These are phyloP conservation scores for Cavia aperea DNA, from an alignment of 2,113 vertebrate species.

Conservation along the genomic window DNA sequence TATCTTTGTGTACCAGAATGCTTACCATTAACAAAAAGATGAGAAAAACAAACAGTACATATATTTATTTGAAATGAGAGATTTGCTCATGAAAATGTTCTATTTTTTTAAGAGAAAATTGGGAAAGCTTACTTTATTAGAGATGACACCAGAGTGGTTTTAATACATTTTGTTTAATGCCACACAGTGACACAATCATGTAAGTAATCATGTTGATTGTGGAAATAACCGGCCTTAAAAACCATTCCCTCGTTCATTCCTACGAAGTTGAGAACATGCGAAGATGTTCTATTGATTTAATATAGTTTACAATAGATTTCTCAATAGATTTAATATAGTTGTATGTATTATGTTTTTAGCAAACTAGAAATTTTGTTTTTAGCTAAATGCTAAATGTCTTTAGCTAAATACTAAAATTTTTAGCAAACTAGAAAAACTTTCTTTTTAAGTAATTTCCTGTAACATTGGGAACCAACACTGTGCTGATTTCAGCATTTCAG, in stretches of 20 bases:
- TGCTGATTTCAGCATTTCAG: constrained; percentile 28
- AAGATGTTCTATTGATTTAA: constrained; percentile 11
- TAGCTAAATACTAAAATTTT: background rate
- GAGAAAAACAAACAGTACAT: background rate
- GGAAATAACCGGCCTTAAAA: constrained; percentile 4
- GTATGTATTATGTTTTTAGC: background rate
- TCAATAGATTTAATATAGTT: constrained; percentile 3
- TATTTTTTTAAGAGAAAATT: constrained; percentile 40
- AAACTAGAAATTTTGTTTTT: background rate
- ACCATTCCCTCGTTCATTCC: background rate
- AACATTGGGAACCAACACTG: background rate
- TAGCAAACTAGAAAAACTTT: constrained; percentile 9
- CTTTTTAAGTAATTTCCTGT: background rate
- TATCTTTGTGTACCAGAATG: background rate
- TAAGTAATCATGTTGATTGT: background rate
- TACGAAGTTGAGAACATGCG: background rate
- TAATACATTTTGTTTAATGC: background rate
- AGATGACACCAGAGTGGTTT: background rate
- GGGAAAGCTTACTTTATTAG: background rate
- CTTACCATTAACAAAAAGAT: background rate
- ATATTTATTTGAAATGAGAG: constrained; percentile 32
- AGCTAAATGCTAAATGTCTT: too few species aligned
- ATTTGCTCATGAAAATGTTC: constrained; percentile 6
- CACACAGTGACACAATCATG: background rate
- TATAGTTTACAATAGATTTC: constrained; percentile 13